Conservation (phyloP, 92 coral and sea anemone species). For the Muricea muricata region DNA sequence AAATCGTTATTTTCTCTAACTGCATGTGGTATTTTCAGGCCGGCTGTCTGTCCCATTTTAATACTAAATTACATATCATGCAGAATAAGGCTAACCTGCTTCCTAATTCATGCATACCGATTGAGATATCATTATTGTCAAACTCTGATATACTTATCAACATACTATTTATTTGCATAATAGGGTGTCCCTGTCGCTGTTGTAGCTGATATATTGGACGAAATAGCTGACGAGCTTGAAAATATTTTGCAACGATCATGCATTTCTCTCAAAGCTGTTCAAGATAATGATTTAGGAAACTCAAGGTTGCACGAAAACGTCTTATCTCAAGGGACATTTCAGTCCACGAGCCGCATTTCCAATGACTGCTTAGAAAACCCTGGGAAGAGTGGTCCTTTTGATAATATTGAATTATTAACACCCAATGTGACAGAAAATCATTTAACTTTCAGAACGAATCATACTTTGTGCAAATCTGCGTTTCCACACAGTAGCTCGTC, state of each 20-base stretch:
- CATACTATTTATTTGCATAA: not conserved
- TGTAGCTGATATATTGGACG: conserved; percentile 69
- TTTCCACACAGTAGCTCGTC: not conserved
- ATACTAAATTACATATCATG: too few species aligned
- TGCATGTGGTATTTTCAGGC: too few species aligned
- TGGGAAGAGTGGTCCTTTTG: not conserved
- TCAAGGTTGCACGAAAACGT: not conserved
- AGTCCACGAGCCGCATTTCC: not conserved
- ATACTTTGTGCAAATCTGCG: not conserved
- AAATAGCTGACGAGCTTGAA: conserved; percentile 69
- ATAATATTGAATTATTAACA: not conserved
- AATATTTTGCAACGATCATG: conserved; percentile 40
- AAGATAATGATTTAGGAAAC: not conserved
- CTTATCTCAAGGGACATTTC: not conserved
- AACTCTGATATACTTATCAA: too few species aligned
- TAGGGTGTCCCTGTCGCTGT: conserved; percentile 85
- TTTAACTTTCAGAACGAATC: not conserved
- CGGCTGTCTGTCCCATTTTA: too few species aligned
- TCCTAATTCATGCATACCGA: too few species aligned
- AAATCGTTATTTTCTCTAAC: too few species aligned
- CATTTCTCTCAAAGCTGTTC: conserved; percentile 2
- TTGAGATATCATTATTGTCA: too few species aligned
- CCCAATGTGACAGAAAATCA: not conserved
- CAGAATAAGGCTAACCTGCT: too few species aligned
- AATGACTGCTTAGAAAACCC: not conserved